Evolutionary conservation across 1,140 invertebrate genomes (phyloP), one percentile per base, ranked within the genome.

Genomic region (Orchestia grillus): DNA sequence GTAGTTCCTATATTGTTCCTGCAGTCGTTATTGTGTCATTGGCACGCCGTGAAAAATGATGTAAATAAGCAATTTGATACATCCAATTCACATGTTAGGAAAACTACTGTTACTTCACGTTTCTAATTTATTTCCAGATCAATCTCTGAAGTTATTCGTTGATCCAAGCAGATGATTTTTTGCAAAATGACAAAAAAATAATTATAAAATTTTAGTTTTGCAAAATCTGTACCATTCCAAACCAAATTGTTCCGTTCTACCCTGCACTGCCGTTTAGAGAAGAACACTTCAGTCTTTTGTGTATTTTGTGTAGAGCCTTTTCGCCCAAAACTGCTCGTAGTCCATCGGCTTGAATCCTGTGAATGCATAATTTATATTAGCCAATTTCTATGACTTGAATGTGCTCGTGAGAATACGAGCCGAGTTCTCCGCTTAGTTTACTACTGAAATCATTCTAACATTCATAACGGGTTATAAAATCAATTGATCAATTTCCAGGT

Each of bases 311-410:
- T 94, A 94, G 44, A 94, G 92, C 40, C 92, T 42, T 44, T 94
- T 44, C 11, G 92, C 92, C 92, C 92, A 94, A 42, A 42, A 94
- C 43, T 44, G 43, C 44, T 94, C 92, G 43, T 44, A 47, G 43
- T 94, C 44, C 40, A 94, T 40, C 11, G 92, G 92, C 92, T 94
- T 94, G 92, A 94, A 94, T 44, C 44, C 92, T 94, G 92, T 45
- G 40, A 94, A n/a, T 43, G 43, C 8, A 87, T n/a, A 87, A 87
- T n/a, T 4, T 15, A 15, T 87, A 15, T 87, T 87, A 53, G 6
- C 47, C 6, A 53, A 8, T 53, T 53, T 53, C 6, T 19, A 53
- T 19, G 19, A 53, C 47, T 6, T n/a, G n/a, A n/a, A n/a, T n/a
- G n/a, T n/a, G n/a, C n/a, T n/a, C n/a, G n/a, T n/a, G n/a, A n/a